A percentile compares a stretch with the other conserved stretches of the same genome.
Conservation (phyloP, 2,113 vertebrate genomes). For the Serilophus lunatus region DNA sequence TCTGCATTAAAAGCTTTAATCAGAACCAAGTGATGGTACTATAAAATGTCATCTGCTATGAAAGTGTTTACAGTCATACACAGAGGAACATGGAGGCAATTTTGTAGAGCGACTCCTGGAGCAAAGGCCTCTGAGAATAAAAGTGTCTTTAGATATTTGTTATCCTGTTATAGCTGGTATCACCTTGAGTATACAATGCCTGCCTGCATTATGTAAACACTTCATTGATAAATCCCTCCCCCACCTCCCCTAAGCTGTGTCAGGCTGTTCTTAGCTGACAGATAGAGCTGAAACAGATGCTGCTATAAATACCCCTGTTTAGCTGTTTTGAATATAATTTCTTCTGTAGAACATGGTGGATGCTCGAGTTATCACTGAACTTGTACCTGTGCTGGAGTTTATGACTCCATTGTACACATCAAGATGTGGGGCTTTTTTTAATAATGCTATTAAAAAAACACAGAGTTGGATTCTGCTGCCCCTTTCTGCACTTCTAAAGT, state of each 20-base stretch:
- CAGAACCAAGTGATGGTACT: not conserved
- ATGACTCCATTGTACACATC: not conserved
- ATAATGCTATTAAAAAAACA: not conserved
- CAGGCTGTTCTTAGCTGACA: slow-evolving; percentile 44
- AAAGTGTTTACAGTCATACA: not conserved
- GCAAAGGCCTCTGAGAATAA: slow-evolving; percentile 58
- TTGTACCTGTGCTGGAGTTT: slow-evolving; percentile 23
- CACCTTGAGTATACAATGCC: slow-evolving; percentile 58
- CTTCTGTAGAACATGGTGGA: slow-evolving; percentile 46
- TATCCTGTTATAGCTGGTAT: slow-evolving; percentile 48
- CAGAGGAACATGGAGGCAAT: slow-evolving; percentile 29
- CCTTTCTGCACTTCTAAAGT: not conserved
- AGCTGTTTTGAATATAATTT: slow-evolving; percentile 25
- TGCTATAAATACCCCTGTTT: slow-evolving; percentile 64
- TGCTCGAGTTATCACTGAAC: slow-evolving; percentile 6
- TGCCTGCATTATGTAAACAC: slow-evolving; percentile 63
- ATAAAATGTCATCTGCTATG: not conserved
- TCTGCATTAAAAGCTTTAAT: slow-evolving; percentile 4
- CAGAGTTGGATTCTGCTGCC: not conserved
- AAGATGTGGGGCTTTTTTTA: not conserved
- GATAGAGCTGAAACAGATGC: slow-evolving; percentile 66
- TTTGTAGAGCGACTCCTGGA: slow-evolving; percentile 52
- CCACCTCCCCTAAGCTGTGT: slow-evolving; percentile 31
- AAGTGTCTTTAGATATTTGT: slow-evolving; percentile 59
- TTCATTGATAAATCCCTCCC: slow-evolving; percentile 61